Conservation (phyloP, 2,113 vertebrate species). For the Zapus hudsonius region DNA sequence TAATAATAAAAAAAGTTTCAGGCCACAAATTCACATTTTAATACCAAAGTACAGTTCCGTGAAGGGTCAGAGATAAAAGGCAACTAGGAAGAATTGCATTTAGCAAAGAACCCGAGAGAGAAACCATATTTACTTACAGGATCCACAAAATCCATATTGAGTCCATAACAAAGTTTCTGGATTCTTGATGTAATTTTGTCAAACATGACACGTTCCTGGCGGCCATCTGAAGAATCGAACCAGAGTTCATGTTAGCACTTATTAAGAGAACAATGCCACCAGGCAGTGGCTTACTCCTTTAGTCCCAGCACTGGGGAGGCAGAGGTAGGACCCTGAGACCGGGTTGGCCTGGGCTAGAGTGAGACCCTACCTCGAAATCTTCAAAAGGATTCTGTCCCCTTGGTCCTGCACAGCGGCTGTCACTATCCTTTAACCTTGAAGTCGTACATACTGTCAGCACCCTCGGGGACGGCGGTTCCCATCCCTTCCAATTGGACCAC, state of each 20-base stretch:
- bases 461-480: neutral
- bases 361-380: neutral
- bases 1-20: conserved; percentile 10
- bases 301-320: no score
- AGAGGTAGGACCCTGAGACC: no score
- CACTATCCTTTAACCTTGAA: conserved; percentile 40
- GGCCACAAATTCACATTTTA: conserved; percentile 54
- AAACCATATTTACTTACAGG: conserved; percentile 88
- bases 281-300: no score
- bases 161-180: conserved; percentile 98
- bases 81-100: neutral
- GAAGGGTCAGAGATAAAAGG: neutral
- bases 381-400: conserved; percentile 41
- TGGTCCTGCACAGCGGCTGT: neutral
- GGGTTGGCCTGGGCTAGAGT: no score
- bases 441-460: neutral
- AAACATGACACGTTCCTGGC: conserved; percentile 95
- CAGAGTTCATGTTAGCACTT: conserved; percentile 43
- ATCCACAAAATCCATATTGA: conserved; percentile 96
- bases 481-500: neutral
- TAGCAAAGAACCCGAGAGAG: neutral
- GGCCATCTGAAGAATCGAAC: conserved; percentile 89
- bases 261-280: neutral
- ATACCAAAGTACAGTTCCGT: conserved; percentile 3
- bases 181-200: conserved; percentile 98